Percentiles rank a stretch among this genome's conserved stretches.
Evolutionary conservation across 2,888 invertebrate species (phyloP).

Genomic region (Lacanobia wlatinum): DNA sequence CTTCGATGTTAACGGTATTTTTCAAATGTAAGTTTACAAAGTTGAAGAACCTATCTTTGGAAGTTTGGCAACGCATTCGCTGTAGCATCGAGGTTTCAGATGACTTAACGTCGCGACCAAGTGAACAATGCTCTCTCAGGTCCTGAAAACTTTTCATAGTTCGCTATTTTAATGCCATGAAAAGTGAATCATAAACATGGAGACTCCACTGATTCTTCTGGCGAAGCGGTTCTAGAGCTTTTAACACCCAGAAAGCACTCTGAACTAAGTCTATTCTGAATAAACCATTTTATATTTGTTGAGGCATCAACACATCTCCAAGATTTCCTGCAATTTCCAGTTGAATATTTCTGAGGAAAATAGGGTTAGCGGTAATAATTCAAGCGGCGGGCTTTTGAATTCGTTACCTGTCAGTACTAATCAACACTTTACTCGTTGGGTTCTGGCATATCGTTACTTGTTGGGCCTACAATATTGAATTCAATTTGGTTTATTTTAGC

Average conservation of each 20-base stretch:
- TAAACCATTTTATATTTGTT: slow-evolving; percentile 25
- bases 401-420: slow-evolving; percentile 40
- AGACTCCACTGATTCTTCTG: not conserved
- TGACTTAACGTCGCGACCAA: slow-evolving; percentile 43
- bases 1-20: slow-evolving; percentile 63
- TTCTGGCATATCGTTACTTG: slow-evolving; percentile 7
- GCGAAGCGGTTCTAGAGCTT: not conserved
- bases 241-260: slow-evolving; percentile 22
- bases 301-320: slow-evolving; percentile 16
- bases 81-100: slow-evolving; percentile 49
- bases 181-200: slow-evolving; percentile 42
- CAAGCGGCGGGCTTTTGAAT: slow-evolving; percentile 13
- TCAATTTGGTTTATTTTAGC: not conserved
- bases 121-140: slow-evolving; percentile 32
- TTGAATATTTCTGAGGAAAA: slow-evolving; percentile 33
- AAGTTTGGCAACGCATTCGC: slow-evolving; percentile 61
- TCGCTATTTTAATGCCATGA: not conserved
- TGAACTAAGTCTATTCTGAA: slow-evolving; percentile 27
- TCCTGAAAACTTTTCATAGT: slow-evolving; percentile 23
- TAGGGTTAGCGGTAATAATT: slow-evolving; percentile 41
- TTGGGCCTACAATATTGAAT: slow-evolving; percentile 1
- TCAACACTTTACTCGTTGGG: slow-evolving; percentile 35
- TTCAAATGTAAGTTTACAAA: slow-evolving; percentile 62
- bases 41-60: slow-evolving; percentile 62
- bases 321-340: slow-evolving; percentile 19